Evolutionary conservation across 2,113 vertebrate genomes (phyloP), one percentile per base, ranked within the genome.

Genomic region (Datnioides undecimradiatus): DNA sequence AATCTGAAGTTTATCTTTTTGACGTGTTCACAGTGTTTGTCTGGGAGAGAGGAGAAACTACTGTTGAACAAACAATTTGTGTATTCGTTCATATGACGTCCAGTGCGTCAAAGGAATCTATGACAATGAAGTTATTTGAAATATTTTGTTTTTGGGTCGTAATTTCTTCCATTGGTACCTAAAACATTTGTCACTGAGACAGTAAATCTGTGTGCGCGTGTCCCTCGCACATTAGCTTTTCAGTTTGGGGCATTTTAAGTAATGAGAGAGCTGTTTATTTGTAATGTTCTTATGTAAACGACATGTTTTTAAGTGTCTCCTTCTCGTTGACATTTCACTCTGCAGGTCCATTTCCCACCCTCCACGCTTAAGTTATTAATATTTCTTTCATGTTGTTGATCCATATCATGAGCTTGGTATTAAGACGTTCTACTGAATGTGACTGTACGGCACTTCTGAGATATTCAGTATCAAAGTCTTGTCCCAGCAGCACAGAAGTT

Each of bases 341-440:
- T 29, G 27, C 13, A 6, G 51, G 41, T 38, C 38, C 33, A 6
- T 45, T 54, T 64, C 48, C 48, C 69, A 43, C 40, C 58, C 59
- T 46, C 51, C 31, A 57, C 41, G 64, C 68, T 82, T 68, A 49
- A 63, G 36, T 33, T 68, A 63, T 64, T 58, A 52, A 59, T 69
- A 64, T 78, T 74, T 11, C 55, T 73, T 63, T 66, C 59, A 64
- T 65, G 65, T 71, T 58, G 72, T 38, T 81, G 57, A 74, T 73
- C 73, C 63, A 63, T 76, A 69, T 81, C 83, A 85, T 78, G 69
- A 74, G 73, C 46, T 77, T 45, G 40, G 48, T 65, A 49, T 76
- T 60, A 74, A 49, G 67, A 60, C n/a, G 36, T n/a, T 60, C 16
- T 49, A 25, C 63, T 71, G 45, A 43, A 29, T 36, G 40, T 60